Evolutionary conservation across 2,888 invertebrate genomes (phyloP).

Genomic region (Thymelicus lineola): DNA sequence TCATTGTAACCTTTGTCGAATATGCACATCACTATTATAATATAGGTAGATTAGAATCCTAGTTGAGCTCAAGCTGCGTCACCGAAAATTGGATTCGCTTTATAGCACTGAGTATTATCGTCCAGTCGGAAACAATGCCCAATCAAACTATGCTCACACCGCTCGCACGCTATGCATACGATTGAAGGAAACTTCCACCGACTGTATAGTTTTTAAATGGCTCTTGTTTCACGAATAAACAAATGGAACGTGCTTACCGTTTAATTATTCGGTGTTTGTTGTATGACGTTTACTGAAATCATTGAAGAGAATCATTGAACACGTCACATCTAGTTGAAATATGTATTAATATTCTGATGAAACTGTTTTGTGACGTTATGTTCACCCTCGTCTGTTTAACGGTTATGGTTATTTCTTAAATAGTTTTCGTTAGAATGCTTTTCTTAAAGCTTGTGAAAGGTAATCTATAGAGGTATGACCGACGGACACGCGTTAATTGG

Average conservation of each 20-base stretch:
- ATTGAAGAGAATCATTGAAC: background rate
- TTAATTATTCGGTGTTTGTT: background rate
- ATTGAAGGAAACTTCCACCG: slow-evolving; percentile 33
- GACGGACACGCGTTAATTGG: too few relatives aligned
- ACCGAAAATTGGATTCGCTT: slow-evolving; percentile 74
- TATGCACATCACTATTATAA: too few relatives aligned
- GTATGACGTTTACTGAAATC: background rate
- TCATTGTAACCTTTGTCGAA: too few relatives aligned
- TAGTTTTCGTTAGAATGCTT: too few relatives aligned
- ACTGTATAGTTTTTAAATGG: slow-evolving; percentile 10
- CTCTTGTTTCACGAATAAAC: slow-evolving; percentile 1
- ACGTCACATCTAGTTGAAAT: too few relatives aligned
- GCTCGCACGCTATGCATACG: slow-evolving; percentile 38
- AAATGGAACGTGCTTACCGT: background rate
- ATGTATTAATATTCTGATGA: too few relatives aligned
- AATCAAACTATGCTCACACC: slow-evolving; percentile 66
- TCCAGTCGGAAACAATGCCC: slow-evolving; percentile 70
- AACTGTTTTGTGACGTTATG: too few relatives aligned
- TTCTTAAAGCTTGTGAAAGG: too few relatives aligned
- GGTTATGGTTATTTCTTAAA: too few relatives aligned
- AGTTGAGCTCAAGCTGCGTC: slow-evolving; percentile 55
- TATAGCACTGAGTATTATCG: slow-evolving; percentile 65
- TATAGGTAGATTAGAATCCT: slow-evolving; percentile 59
- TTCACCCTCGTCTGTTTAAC: too few relatives aligned
- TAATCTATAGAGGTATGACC: too few relatives aligned